Base-by-base conservation (phyloP, 2,797 vertebrate genomes). In the Euthynnus affinis region DNA sequence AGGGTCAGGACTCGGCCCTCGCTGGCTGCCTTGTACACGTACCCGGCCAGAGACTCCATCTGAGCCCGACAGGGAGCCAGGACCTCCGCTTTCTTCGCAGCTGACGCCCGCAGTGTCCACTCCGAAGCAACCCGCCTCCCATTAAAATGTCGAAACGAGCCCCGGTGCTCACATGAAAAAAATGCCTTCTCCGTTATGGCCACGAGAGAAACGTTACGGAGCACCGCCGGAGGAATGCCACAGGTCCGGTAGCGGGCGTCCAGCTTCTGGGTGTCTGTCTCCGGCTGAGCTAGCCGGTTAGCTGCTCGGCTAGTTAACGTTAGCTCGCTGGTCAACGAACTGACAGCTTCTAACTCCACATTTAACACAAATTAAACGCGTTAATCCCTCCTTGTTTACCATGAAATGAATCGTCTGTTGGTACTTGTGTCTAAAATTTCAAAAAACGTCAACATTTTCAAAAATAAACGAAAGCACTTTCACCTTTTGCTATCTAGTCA, bases 1-100 rank as follows among this genome's bases (percentile, higher is more conserved):
- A 99, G 89, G 25, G 98, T 99, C 95, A 99, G 94, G 94, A 99
- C 98, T 76, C 97, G 95, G n/a, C 98, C 98, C 90, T 99, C 98
- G 89, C 97, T 97, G 87, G 98, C 98, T 48, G 98, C 98, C 90
- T 98, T 98, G 94, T 97, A 98, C 58, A 99, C 98, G 87, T 97
- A 97, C 20, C 96, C 96, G 44, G 97, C 97, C 96, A 99, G 90
- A 76, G 98, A 96, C 92, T 99, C 98, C 97, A 99, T 97, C n/a
- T 95, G 94, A 82, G 92, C 92, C 93, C 82, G 80, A 59, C 91
- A 65, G 80, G 88, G 13, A 78, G 83, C 81, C 94, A 82, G 76
- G 75, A 84, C 80, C 94, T 90, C 92, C 91, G 90, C 91, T 92
- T 87, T 90, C 89, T 85, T 76, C 87, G 90, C 82, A 93, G 82